Base-by-base conservation (phyloP, 2,888 invertebrate genomes). In the Lissonota sp. region DNA sequence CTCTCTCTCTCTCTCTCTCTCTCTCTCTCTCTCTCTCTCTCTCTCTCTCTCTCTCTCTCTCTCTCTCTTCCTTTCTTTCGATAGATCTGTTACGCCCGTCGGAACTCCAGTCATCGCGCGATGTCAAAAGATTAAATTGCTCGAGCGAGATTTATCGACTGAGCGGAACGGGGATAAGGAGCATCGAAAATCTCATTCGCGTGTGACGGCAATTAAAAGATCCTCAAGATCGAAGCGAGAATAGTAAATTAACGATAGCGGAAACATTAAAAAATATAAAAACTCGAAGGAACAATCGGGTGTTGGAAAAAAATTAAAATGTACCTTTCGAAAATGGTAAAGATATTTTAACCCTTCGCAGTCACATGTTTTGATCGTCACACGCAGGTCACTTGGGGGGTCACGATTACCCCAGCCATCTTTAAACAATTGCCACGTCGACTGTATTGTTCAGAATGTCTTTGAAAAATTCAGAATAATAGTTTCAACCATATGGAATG, bases 61-160 rank as follows among this genome's bases (percentile, higher is more conserved):
- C 26, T 26, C 26, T 26, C 1, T 26, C 3, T 26, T 26, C 3
- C 26, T 26, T 26, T 26, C 26, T 26, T 64, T 12, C 6, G 14
- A 55, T 40, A 53, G 37, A 67, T 44, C 49, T 51, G 49, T 60
- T 49, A 51, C 46, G 37, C n/a, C 46, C 58, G 26, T 26, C 14
- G 40, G 8, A 40, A 10, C 7, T 10, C n/a, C 57, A 55, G 46
- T 58, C 46, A 44, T 57, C 60, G 51, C 66, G 51, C 57, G 12
- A 67, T 53, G 67, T 67, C 67, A 67, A 67, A 62, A 67, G 67
- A 67, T 75, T 60, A 62, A 67, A 75, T 75, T 66, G 67, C 74
- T 67, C 51, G 62, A 78, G 46, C 39, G 60, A 44, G 26, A 26
- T 26, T 26, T 78, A 49, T 14, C 39, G 51, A 77, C 49, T 8